These are phyloP conservation scores for Drymodes brunneopygia DNA, from an alignment of 2,113 vertebrate genomes.

Conservation along the genomic window DNA sequence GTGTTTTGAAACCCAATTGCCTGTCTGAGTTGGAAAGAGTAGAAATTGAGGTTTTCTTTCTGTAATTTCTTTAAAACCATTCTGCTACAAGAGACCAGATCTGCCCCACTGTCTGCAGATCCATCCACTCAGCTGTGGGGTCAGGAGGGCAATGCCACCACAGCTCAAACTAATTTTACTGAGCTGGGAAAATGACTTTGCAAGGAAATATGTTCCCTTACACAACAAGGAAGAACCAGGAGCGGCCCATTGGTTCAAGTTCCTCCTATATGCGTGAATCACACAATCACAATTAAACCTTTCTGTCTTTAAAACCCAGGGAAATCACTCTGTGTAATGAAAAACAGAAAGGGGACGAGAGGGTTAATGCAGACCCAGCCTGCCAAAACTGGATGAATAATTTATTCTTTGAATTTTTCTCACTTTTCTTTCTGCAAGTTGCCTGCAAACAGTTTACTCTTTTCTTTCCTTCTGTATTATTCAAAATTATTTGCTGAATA, in stretches of 20 bases:
- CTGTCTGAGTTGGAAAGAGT: neutral
- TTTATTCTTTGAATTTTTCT: neutral
- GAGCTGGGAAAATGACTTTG: neutral
- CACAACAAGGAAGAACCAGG: neutral
- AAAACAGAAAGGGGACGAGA: neutral
- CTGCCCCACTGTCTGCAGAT: neutral
- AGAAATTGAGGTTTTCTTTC: neutral
- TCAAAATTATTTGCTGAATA: constrained; percentile 28
- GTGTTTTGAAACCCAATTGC: neutral
- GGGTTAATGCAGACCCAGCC: neutral
- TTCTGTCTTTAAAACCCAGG: neutral
- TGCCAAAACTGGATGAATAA: neutral
- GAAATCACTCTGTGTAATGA: neutral
- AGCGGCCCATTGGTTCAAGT: neutral
- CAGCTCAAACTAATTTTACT: neutral
- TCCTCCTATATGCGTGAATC: neutral
- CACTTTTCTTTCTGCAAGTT: neutral
- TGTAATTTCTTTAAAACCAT: neutral
- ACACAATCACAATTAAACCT: neutral
- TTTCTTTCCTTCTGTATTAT: neutral
- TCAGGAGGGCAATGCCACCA: neutral
- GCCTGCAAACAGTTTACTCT: neutral
- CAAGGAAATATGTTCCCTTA: neutral
- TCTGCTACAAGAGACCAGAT: neutral
- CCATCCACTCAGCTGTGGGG: neutral